Conservation (phyloP, 2,113 vertebrate genomes). For the Clupea harengus region DNA sequence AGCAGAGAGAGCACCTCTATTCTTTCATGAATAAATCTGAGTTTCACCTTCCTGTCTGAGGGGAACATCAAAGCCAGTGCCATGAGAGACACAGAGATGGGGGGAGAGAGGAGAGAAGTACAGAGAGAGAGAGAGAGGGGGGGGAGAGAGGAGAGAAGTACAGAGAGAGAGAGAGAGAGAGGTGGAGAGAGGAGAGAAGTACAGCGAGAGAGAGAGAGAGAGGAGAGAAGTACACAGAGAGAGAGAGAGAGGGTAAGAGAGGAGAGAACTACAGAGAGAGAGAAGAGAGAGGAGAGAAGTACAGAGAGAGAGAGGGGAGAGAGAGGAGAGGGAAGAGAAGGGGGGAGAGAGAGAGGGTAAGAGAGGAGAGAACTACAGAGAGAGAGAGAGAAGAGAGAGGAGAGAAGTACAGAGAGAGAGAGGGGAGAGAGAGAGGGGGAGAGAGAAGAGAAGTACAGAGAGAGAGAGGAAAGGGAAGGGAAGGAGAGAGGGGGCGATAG, state of each 20-base stretch:
- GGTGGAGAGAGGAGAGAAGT: neutral
- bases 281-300: neutral
- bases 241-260: neutral
- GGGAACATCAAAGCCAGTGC: neutral
- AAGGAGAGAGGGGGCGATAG: neutral
- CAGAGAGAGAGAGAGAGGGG: neutral
- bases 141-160: neutral
- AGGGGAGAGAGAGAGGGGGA: neutral
- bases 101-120: neutral
- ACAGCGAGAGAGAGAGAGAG: neutral
- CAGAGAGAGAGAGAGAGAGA: neutral
- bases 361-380: neutral
- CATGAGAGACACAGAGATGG: neutral
- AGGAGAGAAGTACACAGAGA: neutral
- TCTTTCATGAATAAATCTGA: neutral
- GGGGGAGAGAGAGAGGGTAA: neutral
- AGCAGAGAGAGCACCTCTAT: neutral
- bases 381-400: neutral
- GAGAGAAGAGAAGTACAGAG: neutral
- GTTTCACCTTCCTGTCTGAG: neutral
- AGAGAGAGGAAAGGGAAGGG: neutral
- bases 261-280: neutral
- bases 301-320: neutral
- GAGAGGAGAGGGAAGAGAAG: neutral
- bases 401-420: neutral